These are phyloP conservation scores for Enoplosus armatus DNA, from an alignment of 2,797 vertebrate species.

Conservation along the genomic window DNA sequence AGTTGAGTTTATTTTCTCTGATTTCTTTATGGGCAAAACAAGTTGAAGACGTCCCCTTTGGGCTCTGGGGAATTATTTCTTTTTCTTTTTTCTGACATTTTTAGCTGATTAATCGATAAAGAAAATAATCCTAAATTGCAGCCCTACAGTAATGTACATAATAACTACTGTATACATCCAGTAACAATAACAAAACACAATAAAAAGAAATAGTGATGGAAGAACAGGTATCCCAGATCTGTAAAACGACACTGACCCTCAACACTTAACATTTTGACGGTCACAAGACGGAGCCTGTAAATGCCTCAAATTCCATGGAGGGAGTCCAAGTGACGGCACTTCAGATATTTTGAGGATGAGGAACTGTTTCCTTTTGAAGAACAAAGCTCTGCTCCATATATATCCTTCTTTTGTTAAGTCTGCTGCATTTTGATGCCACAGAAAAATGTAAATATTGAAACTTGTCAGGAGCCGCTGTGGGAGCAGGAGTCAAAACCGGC, in stretches of 20 bases:
- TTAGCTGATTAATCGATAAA: background rate
- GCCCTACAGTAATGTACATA: background rate
- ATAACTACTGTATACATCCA: too few relatives aligned
- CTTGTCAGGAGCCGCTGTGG: constrained; percentile 80
- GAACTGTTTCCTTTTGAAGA: constrained; percentile 84
- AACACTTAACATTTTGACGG: constrained; percentile 48
- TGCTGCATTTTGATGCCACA: constrained; percentile 84
- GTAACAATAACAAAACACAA: background rate
- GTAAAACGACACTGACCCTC: constrained; percentile 31
- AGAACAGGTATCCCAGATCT: constrained; percentile 35
- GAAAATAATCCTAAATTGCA: background rate
- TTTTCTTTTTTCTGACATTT: background rate
- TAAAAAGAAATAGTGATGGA: background rate
- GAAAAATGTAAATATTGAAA: constrained; percentile 95
- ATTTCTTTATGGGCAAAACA: background rate
- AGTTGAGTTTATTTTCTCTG: background rate
- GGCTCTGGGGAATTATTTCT: background rate
- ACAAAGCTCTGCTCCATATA: constrained; percentile 79
- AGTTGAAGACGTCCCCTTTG: too few relatives aligned
- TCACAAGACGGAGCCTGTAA: constrained; percentile 66
- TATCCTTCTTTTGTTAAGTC: constrained; percentile 84
- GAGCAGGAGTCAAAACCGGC: constrained; percentile 74
- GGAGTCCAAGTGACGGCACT: constrained; percentile 72
- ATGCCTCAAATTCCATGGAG: constrained; percentile 73
- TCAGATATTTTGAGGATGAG: constrained; percentile 77